phyloP scores from a whole-genome alignment of 1,140 invertebrate genomes.

The Euura saliciscinereae region DNA sequence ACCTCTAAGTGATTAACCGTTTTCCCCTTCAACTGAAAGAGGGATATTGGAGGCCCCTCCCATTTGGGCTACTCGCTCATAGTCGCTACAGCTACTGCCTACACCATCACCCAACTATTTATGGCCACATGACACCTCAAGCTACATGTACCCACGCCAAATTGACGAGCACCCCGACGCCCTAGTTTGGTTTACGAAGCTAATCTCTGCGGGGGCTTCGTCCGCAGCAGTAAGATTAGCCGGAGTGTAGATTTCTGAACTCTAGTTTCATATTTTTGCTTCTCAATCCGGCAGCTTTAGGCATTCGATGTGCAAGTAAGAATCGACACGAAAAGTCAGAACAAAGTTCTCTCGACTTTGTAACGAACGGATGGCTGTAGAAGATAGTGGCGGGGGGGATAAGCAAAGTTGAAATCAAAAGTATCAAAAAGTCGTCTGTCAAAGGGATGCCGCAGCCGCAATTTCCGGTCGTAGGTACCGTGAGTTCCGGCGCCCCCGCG shows the following conservation, averaged over 20 bases:
- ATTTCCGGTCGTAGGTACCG: constrained; percentile 39
- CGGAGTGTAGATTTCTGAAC: too few species aligned
- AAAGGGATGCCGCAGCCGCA: constrained; percentile 37
- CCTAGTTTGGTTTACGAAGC: too few species aligned
- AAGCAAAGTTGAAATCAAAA: neutral
- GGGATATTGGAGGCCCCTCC: neutral
- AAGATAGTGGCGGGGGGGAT: too few species aligned
- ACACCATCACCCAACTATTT: too few species aligned
- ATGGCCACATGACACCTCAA: too few species aligned
- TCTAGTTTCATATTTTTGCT: too few species aligned
- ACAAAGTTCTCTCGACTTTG: neutral
- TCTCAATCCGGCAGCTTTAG: too few species aligned
- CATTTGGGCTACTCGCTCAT: neutral
- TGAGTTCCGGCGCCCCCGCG: constrained; percentile 11
- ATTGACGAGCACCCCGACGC: too few species aligned
- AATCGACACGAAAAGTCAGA: neutral
- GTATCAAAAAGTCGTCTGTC: constrained; percentile 17
- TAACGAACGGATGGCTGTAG: neutral
- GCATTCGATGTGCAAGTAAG: too few species aligned
- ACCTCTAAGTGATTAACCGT: neutral
- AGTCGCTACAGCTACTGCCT: neutral
- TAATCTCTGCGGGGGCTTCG: too few species aligned
- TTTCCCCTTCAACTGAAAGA: neutral
- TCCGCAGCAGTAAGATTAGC: too few species aligned
- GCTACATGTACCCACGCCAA: too few species aligned